Percentiles rank a stretch among this genome's conserved stretches.
Conservation (phyloP, 2,888 invertebrate genomes). For the Athetis lepigone region DNA sequence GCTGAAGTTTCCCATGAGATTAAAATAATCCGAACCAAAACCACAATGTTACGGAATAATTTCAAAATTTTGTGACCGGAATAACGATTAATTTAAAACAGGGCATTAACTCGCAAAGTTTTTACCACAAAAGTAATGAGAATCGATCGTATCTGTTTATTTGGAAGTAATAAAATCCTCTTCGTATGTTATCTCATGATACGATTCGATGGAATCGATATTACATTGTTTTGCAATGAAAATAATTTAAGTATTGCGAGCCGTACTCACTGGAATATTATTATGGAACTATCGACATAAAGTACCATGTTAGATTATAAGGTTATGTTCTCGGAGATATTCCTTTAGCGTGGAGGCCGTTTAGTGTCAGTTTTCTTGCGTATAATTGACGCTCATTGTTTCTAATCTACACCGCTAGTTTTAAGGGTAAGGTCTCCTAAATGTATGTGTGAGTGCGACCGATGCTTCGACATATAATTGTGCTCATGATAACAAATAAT, state of each 20-base stretch:
- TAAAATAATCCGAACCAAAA: slow-evolving; percentile 57
- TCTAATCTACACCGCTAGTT: slow-evolving; percentile 11
- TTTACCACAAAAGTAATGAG: slow-evolving; percentile 55
- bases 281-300: slow-evolving; percentile 36
- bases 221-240: slow-evolving; percentile 52
- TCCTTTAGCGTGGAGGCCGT: slow-evolving; percentile 17
- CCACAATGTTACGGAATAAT: slow-evolving; percentile 50
- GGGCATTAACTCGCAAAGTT: slow-evolving; percentile 56
- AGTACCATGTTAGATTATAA: slow-evolving; percentile 35
- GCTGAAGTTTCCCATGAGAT: slow-evolving; percentile 54
- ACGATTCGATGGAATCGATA: slow-evolving; percentile 41
- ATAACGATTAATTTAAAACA: slow-evolving; percentile 64
- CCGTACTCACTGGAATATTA: slow-evolving; percentile 33
- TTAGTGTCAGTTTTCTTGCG: slow-evolving; percentile 44
- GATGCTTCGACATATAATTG: no score
- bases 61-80: slow-evolving; percentile 60
- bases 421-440: no score
- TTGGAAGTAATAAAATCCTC: slow-evolving; percentile 45
- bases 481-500: no score
- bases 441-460: no score
- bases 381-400: slow-evolving; percentile 44
- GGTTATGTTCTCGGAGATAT: slow-evolving; percentile 19
- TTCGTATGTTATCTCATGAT: slow-evolving; percentile 46
- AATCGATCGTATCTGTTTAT: slow-evolving; percentile 51
- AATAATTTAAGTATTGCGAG: slow-evolving; percentile 44